Evolutionary conservation across 2,113 vertebrate species (phyloP), one percentile per base, ranked within the genome.

Genomic region (Syrrhaptes paradoxus): DNA sequence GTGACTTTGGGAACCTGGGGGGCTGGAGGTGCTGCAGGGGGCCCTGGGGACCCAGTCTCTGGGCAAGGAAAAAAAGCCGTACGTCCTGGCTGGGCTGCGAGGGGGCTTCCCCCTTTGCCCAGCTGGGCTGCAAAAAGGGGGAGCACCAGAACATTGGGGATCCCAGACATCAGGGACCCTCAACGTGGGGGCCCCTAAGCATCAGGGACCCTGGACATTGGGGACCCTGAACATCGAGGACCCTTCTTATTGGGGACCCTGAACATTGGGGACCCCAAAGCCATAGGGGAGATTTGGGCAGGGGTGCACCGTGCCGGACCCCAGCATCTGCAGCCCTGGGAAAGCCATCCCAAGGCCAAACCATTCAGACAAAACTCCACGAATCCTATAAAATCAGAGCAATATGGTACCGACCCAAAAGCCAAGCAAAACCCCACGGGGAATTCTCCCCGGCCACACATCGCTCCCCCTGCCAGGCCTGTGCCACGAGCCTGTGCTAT

Each of bases 401-500:
- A 41, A 41, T 41, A 41, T 13, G 41, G 13, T 41, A 11, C 11
- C 38, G 11, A 41, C 12, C 38, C 38, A 41, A 41, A 93, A 55
- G 1, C 58, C 3, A 21, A 87, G 62, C 26, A 36, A 57, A 77
- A n/a, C 7, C 10, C 28, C 57, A 29, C 0, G 1, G 57, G 34
- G 78, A 48, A 49, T 10, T 22, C 21, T n/a, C 34, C 32, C 10
- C 13, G 34, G 8, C 22, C 8, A 0, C n/a, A 41, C 25, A 4
- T 6, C 1, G 1, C 41, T 38, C 25, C 54, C 66, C 66, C 51
- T 4, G 0, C 22, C 45, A 77, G 77, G 26, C 61, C 17, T 36
- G 10, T 4, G 43, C 10, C 10, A 28, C 1, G 2, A 41, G 26
- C n/a, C n/a, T n/a, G n/a, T n/a, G n/a, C n/a, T n/a, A n/a, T n/a